Percentiles rank a stretch among this genome's conserved stretches.
Conservation (phyloP, 2,113 vertebrate species). For the Lontra canadensis region DNA sequence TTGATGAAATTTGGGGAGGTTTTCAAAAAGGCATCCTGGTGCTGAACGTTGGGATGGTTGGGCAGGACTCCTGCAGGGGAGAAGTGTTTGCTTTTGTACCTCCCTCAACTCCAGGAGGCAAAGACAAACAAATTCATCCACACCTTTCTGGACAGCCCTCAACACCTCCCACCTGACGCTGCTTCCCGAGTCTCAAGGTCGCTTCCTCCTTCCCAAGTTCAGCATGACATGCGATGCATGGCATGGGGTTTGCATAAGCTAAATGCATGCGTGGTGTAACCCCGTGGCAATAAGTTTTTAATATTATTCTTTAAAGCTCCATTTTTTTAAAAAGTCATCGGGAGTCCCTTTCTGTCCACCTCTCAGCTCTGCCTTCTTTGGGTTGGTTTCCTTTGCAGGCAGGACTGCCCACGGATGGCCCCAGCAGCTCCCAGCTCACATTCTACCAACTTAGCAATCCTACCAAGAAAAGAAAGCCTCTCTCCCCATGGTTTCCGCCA, state of each 20-base stretch:
- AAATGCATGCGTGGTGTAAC: not conserved
- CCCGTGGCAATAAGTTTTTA: not conserved
- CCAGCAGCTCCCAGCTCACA: constrained; percentile 13
- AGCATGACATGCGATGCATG: no score
- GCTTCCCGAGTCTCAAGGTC: not conserved
- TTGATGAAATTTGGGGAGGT: not conserved
- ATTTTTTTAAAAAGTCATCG: not conserved
- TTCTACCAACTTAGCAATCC: not conserved
- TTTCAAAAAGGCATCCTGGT: not conserved
- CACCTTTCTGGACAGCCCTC: not conserved
- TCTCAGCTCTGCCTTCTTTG: not conserved
- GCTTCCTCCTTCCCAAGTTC: not conserved
- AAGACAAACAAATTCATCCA: not conserved
- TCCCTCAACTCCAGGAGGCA: not conserved
- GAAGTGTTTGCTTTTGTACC: not conserved
- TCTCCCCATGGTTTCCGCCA: constrained; percentile 19
- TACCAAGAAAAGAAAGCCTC: not conserved
- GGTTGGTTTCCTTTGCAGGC: not conserved
- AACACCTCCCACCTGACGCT: not conserved
- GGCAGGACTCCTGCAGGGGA: not conserved
- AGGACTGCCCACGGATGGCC: not conserved
- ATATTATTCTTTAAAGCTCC: not conserved
- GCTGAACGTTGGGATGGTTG: not conserved
- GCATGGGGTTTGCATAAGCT: not conserved
- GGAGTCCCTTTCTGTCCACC: not conserved